Evolutionary conservation across 2,888 invertebrate genomes (phyloP).

Genomic region (Drosophila acutilabella): DNA sequence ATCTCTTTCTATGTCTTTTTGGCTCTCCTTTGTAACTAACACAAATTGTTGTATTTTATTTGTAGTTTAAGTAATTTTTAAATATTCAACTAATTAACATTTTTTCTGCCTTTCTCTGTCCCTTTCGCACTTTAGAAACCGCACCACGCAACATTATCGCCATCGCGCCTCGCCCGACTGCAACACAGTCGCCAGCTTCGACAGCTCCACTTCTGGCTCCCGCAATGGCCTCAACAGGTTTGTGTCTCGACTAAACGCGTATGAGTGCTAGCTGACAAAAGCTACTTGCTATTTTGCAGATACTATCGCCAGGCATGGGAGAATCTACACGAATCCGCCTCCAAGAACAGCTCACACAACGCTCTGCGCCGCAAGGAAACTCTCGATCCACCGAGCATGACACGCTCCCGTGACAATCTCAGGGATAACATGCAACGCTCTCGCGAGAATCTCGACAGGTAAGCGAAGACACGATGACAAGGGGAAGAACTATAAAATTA

Average conservation of each 20-base stretch:
- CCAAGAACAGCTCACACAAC: conserved; percentile 87
- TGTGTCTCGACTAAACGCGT: conserved; percentile 19
- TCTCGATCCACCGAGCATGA: conserved; percentile 88
- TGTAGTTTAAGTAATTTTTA: not conserved
- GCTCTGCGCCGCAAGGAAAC: conserved; percentile 90
- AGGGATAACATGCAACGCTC: conserved; percentile 85
- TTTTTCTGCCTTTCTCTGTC: conserved; percentile 2
- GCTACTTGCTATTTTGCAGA: conserved; percentile 56
- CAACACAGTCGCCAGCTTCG: conserved; percentile 95
- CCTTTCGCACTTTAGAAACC: conserved; percentile 87
- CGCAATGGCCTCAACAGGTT: conserved; percentile 92
- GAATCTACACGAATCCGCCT: conserved; percentile 93
- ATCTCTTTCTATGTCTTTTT: conserved; percentile 21
- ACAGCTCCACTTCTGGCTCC: conserved; percentile 94
- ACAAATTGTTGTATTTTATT: conserved; percentile 17
- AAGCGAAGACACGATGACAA: conserved; percentile 8
- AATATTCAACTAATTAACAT: not conserved
- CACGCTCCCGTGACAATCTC: conserved; percentile 83
- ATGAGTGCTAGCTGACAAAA: not conserved
- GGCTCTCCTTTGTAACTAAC: conserved; percentile 55
- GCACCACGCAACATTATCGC: conserved; percentile 94
- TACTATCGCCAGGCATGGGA: conserved; percentile 97
- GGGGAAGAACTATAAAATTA: not conserved
- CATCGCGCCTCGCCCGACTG: conserved; percentile 96
- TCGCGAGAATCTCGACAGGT: conserved; percentile 85